Conservation (phyloP, 2,888 invertebrate species). For the Leucania comma region DNA sequence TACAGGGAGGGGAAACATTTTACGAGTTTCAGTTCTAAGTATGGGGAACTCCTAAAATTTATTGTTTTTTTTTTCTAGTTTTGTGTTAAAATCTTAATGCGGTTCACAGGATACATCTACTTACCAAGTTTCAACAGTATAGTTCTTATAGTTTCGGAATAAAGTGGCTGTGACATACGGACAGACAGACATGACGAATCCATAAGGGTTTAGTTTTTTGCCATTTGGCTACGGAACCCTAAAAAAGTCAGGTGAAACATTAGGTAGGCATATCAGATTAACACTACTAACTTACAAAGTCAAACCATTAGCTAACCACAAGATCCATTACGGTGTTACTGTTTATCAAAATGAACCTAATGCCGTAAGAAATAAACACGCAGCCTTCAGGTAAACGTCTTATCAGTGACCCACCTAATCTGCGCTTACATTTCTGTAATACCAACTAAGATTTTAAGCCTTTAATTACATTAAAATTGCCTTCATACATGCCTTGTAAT, state of each 20-base stretch:
- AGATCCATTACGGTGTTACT: conserved; percentile 28
- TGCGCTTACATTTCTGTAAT: conserved; percentile 42
- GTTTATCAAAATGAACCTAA: conserved; percentile 33
- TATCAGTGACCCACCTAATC: conserved; percentile 46
- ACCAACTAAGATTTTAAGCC: conserved; percentile 48
- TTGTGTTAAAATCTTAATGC: no score
- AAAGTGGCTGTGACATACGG: no score
- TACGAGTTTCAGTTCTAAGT: no score
- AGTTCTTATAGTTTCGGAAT: no score
- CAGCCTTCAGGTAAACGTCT: conserved; percentile 29
- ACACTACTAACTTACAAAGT: conserved; percentile 18
- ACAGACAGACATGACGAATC: no score
- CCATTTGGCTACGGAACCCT: no score
- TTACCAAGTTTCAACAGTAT: no score
- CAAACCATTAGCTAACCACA: conserved; percentile 28
- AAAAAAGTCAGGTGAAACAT: conserved; percentile 18
- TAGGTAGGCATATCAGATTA: conserved; percentile 1
- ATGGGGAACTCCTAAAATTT: no score
- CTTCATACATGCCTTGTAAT: conserved; percentile 43
- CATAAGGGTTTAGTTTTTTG: no score
- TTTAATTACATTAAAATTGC: conserved; percentile 57
- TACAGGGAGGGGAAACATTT: no score
- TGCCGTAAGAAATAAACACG: conserved; percentile 32
- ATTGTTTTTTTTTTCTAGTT: no score
- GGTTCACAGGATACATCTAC: no score